Conservation (phyloP, 2,797 vertebrate genomes). For the Spea hammondii region DNA sequence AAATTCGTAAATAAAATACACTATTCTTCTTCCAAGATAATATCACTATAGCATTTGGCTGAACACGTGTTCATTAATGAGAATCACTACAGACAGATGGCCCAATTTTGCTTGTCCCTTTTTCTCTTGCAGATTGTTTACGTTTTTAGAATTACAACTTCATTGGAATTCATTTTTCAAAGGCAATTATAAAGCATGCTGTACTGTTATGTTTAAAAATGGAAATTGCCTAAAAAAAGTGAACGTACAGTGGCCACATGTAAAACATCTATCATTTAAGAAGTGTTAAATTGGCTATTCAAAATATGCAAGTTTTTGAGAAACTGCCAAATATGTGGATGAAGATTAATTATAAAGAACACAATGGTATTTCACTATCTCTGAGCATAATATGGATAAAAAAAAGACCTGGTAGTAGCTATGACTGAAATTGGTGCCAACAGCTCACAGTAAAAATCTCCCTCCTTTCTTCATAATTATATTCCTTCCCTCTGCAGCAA, state of each 20-base stretch:
- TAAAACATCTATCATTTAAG: slow-evolving; percentile 17
- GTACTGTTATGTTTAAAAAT: slow-evolving; percentile 10
- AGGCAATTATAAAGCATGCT: slow-evolving; percentile 15
- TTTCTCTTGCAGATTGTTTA: not conserved
- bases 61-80: no score
- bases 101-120: no score
- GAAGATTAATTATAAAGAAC: not conserved
- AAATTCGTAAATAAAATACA: no score
- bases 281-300: slow-evolving; percentile 4
- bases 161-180: slow-evolving; percentile 4
- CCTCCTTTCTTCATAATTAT: no score
- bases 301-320: not conserved
- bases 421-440: no score
- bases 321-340: not conserved
- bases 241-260: slow-evolving; percentile 26
- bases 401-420: no score
- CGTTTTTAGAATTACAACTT: slow-evolving; percentile 8
- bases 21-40: no score
- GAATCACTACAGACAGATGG: no score
- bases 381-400: not conserved
- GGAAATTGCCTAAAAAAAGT: slow-evolving; percentile 8
- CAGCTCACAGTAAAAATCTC: no score
- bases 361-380: not conserved
- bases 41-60: no score
- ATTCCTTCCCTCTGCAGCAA: no score